phyloP scores from a whole-genome alignment of 2,797 vertebrate genomes.

The Peromyscus attwateri region DNA sequence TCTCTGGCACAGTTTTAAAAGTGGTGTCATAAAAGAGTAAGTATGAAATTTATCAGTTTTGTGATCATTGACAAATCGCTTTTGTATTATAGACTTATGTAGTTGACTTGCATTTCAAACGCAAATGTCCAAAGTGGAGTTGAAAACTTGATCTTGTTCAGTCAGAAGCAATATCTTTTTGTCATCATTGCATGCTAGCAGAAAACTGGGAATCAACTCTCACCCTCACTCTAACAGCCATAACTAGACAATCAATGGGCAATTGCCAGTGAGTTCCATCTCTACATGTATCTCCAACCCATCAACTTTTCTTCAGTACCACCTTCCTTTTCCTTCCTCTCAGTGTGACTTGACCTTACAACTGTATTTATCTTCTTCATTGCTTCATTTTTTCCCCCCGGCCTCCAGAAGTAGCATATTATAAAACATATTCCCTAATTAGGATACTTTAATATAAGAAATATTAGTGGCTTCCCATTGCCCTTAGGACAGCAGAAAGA shows the following conservation, averaged over 20 bases:
- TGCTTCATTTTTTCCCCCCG: not conserved
- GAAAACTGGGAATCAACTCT: slow-evolving; percentile 3
- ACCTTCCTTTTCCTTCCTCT: not conserved
- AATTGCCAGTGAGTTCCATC: not conserved
- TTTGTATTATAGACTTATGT: not conserved
- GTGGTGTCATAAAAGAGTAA: not conserved
- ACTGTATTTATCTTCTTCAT: not conserved
- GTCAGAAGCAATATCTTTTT: not conserved
- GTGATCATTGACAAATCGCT: not conserved
- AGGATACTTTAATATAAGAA: not conserved
- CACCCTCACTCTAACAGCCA: not conserved
- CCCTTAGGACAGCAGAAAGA: not conserved
- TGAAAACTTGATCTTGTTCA: not conserved
- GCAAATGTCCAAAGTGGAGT: not conserved
- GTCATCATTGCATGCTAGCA: not conserved
- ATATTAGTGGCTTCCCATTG: not conserved
- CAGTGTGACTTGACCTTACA: not conserved
- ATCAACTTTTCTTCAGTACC: not conserved
- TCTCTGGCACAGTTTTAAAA: not conserved
- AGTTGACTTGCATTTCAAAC: slow-evolving; percentile 18
- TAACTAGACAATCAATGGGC: not conserved
- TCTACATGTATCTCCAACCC: not conserved
- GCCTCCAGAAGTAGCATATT: not conserved
- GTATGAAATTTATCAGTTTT: not conserved
- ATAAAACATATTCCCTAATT: not conserved